Conservation (phyloP, 2,113 vertebrate species). For the Podarcis muralis region DNA sequence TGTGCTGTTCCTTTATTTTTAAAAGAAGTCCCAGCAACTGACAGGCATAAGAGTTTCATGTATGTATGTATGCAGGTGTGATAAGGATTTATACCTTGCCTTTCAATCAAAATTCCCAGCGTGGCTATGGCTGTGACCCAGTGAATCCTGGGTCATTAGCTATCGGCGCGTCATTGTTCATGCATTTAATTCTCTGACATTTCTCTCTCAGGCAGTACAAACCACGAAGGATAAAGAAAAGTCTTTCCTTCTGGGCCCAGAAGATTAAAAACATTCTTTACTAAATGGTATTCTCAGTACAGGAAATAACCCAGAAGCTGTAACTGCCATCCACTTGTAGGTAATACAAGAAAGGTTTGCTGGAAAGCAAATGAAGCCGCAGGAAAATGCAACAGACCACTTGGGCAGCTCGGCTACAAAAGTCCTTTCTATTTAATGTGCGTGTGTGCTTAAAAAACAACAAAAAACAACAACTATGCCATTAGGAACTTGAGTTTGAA, state of each 20-base stretch:
- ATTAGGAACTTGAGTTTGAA: too few species aligned
- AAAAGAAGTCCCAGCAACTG: not conserved
- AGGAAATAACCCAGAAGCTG: conserved; percentile 13
- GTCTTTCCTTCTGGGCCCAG: conserved; percentile 19
- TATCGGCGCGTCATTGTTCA: conserved; percentile 1
- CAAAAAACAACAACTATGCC: too few species aligned
- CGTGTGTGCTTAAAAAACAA: too few species aligned
- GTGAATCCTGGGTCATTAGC: conserved; percentile 45
- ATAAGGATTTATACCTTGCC: not conserved
- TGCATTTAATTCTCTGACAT: conserved; percentile 10
- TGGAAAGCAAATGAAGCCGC: conserved; percentile 32
- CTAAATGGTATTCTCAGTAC: conserved; percentile 16
- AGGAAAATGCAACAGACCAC: conserved; percentile 31
- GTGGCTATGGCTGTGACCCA: conserved; percentile 25
- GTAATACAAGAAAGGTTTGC: conserved; percentile 29
- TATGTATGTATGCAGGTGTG: not conserved
- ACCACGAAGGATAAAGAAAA: conserved; percentile 9
- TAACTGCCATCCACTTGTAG: conserved; percentile 33
- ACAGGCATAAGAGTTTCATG: not conserved
- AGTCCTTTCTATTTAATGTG: conserved; percentile 43
- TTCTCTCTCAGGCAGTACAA: conserved; percentile 41
- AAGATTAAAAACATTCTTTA: conserved; percentile 20
- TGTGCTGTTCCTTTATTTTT: not conserved
- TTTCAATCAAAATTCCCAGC: not conserved
- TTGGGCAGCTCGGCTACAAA: conserved; percentile 45